Evolutionary conservation across 2,797 vertebrate genomes (phyloP), one percentile per base, ranked within the genome.

Genomic region (Spatula clypeata): DNA sequence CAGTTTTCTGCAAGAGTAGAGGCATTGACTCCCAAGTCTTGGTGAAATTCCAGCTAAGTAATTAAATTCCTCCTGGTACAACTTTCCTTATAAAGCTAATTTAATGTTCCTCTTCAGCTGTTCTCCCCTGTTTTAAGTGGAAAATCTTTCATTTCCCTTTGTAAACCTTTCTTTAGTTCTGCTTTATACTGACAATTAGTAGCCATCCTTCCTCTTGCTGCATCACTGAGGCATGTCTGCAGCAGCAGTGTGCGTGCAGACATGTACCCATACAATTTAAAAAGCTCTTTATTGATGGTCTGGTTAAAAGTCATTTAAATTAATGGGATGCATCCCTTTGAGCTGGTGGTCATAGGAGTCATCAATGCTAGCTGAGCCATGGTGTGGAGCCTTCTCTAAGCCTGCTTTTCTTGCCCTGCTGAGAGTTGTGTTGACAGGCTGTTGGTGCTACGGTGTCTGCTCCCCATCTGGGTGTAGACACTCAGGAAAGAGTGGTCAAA

Each of bases 21-120:
- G 73, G 36, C 81, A 95, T 96, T 93, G 94, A 94, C 91, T 95
- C 86, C 61, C 27, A 92, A 80, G 74, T 34, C 86, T 65, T 88
- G 71, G 73, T 94, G 95, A 94, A 79, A 92, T 91, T 94, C 77
- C 72, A 67, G 32, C 64, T 58, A 90, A 73, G 66, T 75, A 91
- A 95, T 95, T 93, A 79, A 88, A 65, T 93, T 89, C 60, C 42
- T 92, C 60, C 77, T 66, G 75, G 66, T 64, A 66, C 51, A 79
- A 76, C 76, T 61, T 86, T 79, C 62, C 32, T 88, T 90, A 86
- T 92, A 92, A 70, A 93, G 67, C 66, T 86, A 93, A 95, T 91
- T 95, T 94, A 93, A 86, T 79, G 55, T 90, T 88, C 71, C 36
- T 91, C 71, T 93, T 96, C 76, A 66, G 67, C 76, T 95, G 36